Percentiles rank a stretch among this genome's conserved stretches.
Evolutionary conservation across 2,797 vertebrate genomes (phyloP).

Genomic region (Sylvilagus floridanus): DNA sequence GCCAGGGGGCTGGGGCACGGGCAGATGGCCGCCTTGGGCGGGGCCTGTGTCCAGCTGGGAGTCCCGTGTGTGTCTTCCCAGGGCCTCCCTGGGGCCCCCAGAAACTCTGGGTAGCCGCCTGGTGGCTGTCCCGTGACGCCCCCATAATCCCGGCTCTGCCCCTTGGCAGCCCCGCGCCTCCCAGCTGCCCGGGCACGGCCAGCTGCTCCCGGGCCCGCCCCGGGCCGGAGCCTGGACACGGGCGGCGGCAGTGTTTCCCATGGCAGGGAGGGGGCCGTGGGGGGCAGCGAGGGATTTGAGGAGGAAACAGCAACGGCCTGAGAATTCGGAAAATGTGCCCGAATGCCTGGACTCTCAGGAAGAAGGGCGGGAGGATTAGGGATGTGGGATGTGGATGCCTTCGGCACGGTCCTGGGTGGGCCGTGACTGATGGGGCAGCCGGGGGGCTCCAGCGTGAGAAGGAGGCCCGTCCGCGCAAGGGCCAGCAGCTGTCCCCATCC

Average conservation of each 20-base stretch:
- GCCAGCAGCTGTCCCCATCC: slow-evolving; percentile 67
- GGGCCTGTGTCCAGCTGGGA: not conserved
- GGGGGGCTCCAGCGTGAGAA: slow-evolving; percentile 72
- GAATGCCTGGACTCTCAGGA: slow-evolving; percentile 51
- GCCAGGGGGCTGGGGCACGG: not conserved
- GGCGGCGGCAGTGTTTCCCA: slow-evolving; percentile 57
- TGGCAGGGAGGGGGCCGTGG: not conserved
- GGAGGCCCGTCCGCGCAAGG: not conserved
- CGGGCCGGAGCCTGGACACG: not conserved
- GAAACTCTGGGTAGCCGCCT: slow-evolving; percentile 21
- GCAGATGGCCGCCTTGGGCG: not conserved
- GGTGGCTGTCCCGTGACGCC: slow-evolving; percentile 75
- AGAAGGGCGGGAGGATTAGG: slow-evolving; percentile 58
- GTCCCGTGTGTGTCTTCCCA: not conserved
- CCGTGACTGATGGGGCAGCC: slow-evolving; percentile 37
- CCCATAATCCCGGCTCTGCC: slow-evolving; percentile 54
- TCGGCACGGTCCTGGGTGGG: slow-evolving; percentile 51
- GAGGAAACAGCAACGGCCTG: slow-evolving; percentile 69
- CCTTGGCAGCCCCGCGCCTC: slow-evolving; percentile 66
- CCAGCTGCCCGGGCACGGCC: slow-evolving; percentile 71
- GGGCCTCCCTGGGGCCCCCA: not conserved
- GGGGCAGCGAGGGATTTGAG: slow-evolving; percentile 61
- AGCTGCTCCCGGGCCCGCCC: slow-evolving; percentile 59
- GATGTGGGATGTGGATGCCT: not conserved
- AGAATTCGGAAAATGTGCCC: slow-evolving; percentile 76